These are phyloP conservation scores for Pollenia griseotomentosa DNA, from an alignment of 2,888 invertebrate genomes.

Conservation along the genomic window DNA sequence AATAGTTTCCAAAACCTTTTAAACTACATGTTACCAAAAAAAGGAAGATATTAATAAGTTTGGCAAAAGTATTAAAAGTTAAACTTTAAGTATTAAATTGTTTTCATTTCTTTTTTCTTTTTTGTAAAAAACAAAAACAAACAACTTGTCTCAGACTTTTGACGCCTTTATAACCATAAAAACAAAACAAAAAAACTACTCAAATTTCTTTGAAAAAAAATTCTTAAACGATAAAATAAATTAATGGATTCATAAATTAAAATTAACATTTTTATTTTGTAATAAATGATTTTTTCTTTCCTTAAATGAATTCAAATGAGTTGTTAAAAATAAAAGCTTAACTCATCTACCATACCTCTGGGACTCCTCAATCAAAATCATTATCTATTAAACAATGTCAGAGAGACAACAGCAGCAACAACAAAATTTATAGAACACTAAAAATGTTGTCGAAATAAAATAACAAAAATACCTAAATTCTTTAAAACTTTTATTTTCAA, in stretches of 20 bases:
- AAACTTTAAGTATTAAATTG: neutral
- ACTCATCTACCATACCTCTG: neutral
- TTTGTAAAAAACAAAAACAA: neutral
- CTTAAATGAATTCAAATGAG: too few species aligned
- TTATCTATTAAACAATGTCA: constrained; percentile 9
- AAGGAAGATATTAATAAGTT: neutral
- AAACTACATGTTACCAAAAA: neutral
- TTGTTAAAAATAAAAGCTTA: too few species aligned
- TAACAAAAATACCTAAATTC: neutral
- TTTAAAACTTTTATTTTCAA: constrained; percentile 3
- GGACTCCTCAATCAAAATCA: constrained; percentile 32
- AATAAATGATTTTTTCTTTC: neutral
- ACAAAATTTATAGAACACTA: too few species aligned
- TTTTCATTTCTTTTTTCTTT: neutral
- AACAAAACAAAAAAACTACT: neutral
- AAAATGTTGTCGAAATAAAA: neutral
- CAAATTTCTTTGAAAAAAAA: neutral
- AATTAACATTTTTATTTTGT: constrained; percentile 7
- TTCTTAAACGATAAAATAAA: neutral
- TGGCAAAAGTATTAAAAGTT: neutral
- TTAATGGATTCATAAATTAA: neutral
- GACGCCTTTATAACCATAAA: constrained; percentile 36
- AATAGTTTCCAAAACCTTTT: neutral
- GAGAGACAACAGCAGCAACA: neutral
- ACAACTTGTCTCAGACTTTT: neutral